These are phyloP conservation scores for Holacanthus passer DNA, from an alignment of 2,113 vertebrate species.

Conservation along the genomic window DNA sequence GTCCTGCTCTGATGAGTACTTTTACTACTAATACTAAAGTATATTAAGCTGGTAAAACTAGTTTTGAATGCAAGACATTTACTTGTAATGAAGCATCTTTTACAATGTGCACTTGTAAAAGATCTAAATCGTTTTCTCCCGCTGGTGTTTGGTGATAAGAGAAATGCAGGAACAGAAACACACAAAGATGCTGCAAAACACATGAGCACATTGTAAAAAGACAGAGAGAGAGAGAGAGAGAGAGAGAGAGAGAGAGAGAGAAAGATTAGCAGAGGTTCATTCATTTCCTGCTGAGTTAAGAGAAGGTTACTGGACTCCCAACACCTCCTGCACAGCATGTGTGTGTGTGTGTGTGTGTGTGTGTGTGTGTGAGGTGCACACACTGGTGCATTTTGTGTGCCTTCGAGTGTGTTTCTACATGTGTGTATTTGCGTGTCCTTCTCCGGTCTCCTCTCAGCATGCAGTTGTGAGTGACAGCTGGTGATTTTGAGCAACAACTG, in stretches of 20 bases:
- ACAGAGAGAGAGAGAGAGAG: background rate
- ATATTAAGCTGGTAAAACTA: background rate
- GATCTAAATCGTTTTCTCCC: no score
- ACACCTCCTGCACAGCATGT: constrained; percentile 56
- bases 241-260: constrained; percentile 12
- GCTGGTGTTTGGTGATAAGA: background rate
- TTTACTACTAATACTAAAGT: background rate
- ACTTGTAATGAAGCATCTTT: background rate
- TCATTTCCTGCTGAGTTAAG: constrained; percentile 72
- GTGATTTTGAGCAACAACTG: constrained; percentile 72
- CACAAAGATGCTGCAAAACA: background rate
- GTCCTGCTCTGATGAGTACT: background rate
- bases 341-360: constrained; percentile 7
- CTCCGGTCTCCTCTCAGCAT: constrained; percentile 61
- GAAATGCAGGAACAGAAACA: background rate
- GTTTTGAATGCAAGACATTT: background rate
- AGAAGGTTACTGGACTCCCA: constrained; percentile 65
- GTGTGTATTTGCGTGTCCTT: constrained; percentile 46
- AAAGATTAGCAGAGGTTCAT: constrained; percentile 30
- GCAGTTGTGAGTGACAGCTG: constrained; percentile 69
- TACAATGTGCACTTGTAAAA: background rate
- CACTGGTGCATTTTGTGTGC: constrained; percentile 17
- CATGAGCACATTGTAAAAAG: background rate
- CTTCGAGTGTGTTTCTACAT: constrained; percentile 14
- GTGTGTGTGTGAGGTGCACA: constrained; percentile 10